Percentiles rank a stretch among this genome's conserved stretches.
phyloP scores from a whole-genome alignment of 2,113 vertebrate species.

The Carollia perspicillata region DNA sequence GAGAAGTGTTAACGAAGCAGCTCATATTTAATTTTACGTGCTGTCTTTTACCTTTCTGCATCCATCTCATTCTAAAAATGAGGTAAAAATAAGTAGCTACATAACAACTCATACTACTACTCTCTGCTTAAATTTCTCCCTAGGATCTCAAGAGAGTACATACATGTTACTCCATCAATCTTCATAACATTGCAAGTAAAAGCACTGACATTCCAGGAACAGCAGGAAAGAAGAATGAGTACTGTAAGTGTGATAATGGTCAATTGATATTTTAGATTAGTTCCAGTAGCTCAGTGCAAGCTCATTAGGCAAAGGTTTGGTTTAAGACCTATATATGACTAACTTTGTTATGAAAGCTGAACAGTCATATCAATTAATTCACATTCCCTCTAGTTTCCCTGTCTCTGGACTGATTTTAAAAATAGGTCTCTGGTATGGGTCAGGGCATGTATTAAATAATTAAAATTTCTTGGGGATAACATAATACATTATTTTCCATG shows the following conservation, averaged over 20 bases:
- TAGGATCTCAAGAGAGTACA: background rate
- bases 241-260: background rate
- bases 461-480: background rate
- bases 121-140: constrained; percentile 32
- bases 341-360: constrained; percentile 32
- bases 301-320: constrained; percentile 59
- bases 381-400: background rate
- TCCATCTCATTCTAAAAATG: background rate
- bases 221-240: background rate
- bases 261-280: constrained; percentile 47
- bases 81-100: constrained; percentile 14
- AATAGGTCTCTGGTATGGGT: background rate
- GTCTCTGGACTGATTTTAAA: background rate
- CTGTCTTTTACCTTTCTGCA: background rate
- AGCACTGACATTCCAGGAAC: background rate
- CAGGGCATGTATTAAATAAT: background rate
- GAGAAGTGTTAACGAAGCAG: background rate
- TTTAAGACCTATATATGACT: constrained; percentile 44
- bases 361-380: constrained; percentile 12
- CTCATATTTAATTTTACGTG: background rate
- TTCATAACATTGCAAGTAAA: constrained; percentile 7
- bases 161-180: constrained; percentile 28
- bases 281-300: constrained; percentile 56
- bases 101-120: background rate
- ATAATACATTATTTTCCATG: background rate